Base-by-base conservation (phyloP, 2,113 vertebrate species). In the Mus spicilegus region DNA sequence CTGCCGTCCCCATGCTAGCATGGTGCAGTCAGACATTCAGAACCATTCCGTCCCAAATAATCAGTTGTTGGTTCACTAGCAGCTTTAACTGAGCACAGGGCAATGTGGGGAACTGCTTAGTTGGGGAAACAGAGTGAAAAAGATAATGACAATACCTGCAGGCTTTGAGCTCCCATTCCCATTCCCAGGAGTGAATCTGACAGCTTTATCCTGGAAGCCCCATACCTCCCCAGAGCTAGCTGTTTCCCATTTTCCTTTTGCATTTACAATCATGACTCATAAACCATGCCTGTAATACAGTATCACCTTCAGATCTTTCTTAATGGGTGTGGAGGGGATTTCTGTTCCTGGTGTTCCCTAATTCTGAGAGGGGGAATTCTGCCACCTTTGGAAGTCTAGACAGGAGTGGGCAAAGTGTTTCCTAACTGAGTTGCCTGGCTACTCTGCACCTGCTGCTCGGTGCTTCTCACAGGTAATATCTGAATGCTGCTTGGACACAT, bases 181-280 rank as follows among this genome's bases (percentile, higher is more conserved):
- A 30, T 46, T 9, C 24, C 42, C 24, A 9, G 42, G 16, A 4
- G 20, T 2, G 13, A 3, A 19, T 6, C 7, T 5, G 65, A 36
- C 7, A 63, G 56, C 46, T 89, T 39, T 49, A 49, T 70, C 22
- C 56, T 3, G 1, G 3, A 6, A 89, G 70, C 20, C 51, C 3
- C 12, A 0, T 3, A 0, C 19, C 6, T 39, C 30, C 26, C 28
- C 3, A 2, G 9, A 3, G n/a, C 28, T 61, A 8, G n/a, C 72
- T n/a, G 56, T 8, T 24, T 36, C 8, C 12, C 6, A 12, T 4
- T 46, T 86, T 54, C 26, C 61, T 63, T 80, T 70, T 90, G 72
- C 56, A 11, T 87, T 0, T 39, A 19, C 61, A 39, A 24, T 20
- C 13, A 4, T 3, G 39, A 0, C 46, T 89, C 49, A 39, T 63